A percentile compares a stretch with the other conserved stretches of the same genome.
phyloP scores from a whole-genome alignment of 2,113 vertebrate genomes.

The Peucedramus taeniatus region DNA sequence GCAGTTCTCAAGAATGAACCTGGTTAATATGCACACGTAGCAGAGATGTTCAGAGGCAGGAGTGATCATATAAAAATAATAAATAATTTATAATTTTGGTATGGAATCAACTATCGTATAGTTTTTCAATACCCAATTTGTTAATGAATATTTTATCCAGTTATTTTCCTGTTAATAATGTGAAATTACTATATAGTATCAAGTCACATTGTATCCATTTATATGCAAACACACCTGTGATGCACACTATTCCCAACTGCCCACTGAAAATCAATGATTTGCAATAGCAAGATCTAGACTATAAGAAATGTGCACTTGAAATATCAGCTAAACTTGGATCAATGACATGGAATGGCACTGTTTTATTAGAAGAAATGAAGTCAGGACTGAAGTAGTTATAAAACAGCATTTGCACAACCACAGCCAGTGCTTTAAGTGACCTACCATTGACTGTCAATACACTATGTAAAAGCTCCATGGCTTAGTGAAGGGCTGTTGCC shows the following conservation, averaged over 20 bases:
- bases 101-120: neutral
- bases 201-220: neutral
- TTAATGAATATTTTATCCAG: neutral
- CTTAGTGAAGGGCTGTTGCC: neutral
- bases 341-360: neutral
- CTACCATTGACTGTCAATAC: neutral
- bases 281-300: neutral
- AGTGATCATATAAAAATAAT: neutral
- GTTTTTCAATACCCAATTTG: neutral
- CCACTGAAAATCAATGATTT: neutral
- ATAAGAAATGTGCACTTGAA: neutral
- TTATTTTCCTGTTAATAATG: neutral
- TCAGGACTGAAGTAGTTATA: neutral
- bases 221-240: neutral
- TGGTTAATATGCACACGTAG: neutral
- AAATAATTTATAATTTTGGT: neutral
- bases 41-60: neutral
- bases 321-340: neutral
- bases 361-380: neutral
- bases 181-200: neutral
- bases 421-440: neutral
- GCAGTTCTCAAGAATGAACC: neutral
- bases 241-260: neutral
- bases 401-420: neutral
- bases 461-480: neutral